phyloP scores from a whole-genome alignment of 2,113 vertebrate species.

The Sylvicapra grimmia region DNA sequence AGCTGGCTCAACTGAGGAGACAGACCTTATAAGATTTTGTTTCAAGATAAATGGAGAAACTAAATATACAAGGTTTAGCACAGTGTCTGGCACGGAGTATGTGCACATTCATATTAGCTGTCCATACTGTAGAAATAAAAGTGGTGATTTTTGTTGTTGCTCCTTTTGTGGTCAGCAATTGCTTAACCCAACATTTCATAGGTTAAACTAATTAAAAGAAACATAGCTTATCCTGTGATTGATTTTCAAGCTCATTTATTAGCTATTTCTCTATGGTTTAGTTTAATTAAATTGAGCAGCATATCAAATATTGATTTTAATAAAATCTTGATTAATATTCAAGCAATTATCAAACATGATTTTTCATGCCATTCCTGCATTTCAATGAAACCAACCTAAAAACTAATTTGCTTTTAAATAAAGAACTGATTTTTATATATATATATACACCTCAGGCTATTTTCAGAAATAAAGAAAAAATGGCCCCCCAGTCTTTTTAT shows the following conservation, averaged over 20 bases:
- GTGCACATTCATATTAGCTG: neutral
- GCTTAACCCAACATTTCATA: conserved; percentile 31
- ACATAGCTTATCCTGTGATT: conserved; percentile 50
- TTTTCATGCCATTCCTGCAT: conserved; percentile 61
- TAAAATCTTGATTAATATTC: conserved; percentile 67
- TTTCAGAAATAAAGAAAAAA: conserved; percentile 74
- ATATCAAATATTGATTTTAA: conserved; percentile 73
- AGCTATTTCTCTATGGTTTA: conserved; percentile 66
- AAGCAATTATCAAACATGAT: conserved; percentile 62
- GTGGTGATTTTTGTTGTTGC: neutral
- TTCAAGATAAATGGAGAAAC: neutral
- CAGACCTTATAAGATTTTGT: neutral
- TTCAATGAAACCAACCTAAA: conserved; percentile 65
- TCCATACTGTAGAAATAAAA: neutral
- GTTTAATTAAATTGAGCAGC: conserved; percentile 68
- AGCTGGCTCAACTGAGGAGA: neutral
- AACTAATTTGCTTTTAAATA: conserved; percentile 74
- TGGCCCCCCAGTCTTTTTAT: conserved; percentile 47
- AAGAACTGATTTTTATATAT: conserved; percentile 48
- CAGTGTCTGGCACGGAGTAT: neutral
- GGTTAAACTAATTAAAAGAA: conserved; percentile 57
- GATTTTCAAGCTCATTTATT: conserved; percentile 64
- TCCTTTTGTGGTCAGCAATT: neutral
- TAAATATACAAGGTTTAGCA: neutral
- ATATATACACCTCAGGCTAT: conserved; percentile 39